Base-by-base conservation (phyloP, 2,888 invertebrate species). In the Noctua janthina region DNA sequence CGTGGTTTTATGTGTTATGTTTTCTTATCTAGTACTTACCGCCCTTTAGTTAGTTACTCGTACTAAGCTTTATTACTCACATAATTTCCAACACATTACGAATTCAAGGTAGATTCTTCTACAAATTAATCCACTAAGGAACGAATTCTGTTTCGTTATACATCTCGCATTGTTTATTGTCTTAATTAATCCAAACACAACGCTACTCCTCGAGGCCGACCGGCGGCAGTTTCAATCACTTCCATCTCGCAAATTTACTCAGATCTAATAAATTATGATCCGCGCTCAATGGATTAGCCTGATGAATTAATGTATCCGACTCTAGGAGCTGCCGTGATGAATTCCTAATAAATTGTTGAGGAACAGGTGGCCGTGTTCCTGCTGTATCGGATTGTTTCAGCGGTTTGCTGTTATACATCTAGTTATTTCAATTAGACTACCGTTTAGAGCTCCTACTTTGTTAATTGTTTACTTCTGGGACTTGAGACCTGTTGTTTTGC, bases 191-290 rank as follows among this genome's bases (percentile, higher is more conserved):
- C 87, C 67, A 69, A 82, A 81, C 85, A 82, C 85, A 78, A 76
- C 76, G 75, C 79, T 74, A 66, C 67, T 80, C 43, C 68, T 74
- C 70, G 86, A 72, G 90, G 81, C 87, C 77, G 70, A 82, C 80
- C 80, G 68, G 83, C 70, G 88, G 85, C 89, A 87, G 81, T 82
- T 87, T 90, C 89, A 89, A 91, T 87, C 90, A 85, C 86, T 81
- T 87, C 88, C 85, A 87, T 86, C 85, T 84, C 87, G 73, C 90
- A 87, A 90, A 91, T 90, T 90, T 88, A 91, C 90, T 87, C 81
- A 85, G 88, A 90, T 89, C 89, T 91, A 91, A 91, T 91, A 92
- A 90, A 88, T 91, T 88, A 89, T 91, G 86, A 91, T 90, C 83
- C 85, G 79, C 82, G 86, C 88, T 90, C 92, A 89, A 89, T 87